Percentiles rank a stretch among this genome's conserved stretches.
Conservation (phyloP, 2,888 invertebrate species). For the Magallana nippona region DNA sequence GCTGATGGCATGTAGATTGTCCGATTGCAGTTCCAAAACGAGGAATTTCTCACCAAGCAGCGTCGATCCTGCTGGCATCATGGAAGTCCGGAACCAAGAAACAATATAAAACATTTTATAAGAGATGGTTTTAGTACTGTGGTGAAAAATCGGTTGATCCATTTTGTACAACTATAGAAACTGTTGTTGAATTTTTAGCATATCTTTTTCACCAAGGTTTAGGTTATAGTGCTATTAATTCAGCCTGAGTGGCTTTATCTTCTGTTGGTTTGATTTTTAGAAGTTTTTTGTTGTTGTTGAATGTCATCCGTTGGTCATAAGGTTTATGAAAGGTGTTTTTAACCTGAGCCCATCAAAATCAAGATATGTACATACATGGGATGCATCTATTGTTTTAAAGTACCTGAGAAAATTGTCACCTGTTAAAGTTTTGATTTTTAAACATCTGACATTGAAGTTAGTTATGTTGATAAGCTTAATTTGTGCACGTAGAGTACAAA, state of each 20-base stretch:
- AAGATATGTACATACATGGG: conserved; percentile 34
- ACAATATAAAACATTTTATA: conserved; percentile 19
- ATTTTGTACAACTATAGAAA: conserved; percentile 40
- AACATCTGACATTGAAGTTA: conserved; percentile 50
- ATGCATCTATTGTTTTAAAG: conserved; percentile 13
- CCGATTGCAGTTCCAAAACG: conserved; percentile 16
- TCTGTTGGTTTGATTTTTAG: conserved; percentile 32
- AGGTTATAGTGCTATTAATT: conserved; percentile 54
- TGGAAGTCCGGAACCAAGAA: conserved; percentile 53
- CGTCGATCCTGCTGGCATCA: conserved; percentile 49
- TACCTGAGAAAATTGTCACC: neutral
- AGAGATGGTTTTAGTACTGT: conserved; percentile 51
- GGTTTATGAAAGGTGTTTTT: conserved; percentile 56
- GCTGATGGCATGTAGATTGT: conserved; percentile 35
- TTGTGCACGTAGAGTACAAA: neutral
- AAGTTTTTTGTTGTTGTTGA: conserved; percentile 44
- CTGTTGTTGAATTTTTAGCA: conserved; percentile 51
- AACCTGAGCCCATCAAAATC: conserved; percentile 45
- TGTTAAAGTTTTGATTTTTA: conserved; percentile 7
- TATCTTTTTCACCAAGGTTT: conserved; percentile 40
- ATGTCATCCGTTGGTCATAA: conserved; percentile 49
- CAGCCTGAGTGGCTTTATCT: conserved; percentile 41
- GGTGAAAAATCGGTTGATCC: conserved; percentile 43
- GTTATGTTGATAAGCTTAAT: conserved; percentile 47
- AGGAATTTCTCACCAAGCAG: conserved; percentile 16